Evolutionary conservation across 1,140 invertebrate genomes (phyloP).

Genomic region (Microplitis mediator): DNA sequence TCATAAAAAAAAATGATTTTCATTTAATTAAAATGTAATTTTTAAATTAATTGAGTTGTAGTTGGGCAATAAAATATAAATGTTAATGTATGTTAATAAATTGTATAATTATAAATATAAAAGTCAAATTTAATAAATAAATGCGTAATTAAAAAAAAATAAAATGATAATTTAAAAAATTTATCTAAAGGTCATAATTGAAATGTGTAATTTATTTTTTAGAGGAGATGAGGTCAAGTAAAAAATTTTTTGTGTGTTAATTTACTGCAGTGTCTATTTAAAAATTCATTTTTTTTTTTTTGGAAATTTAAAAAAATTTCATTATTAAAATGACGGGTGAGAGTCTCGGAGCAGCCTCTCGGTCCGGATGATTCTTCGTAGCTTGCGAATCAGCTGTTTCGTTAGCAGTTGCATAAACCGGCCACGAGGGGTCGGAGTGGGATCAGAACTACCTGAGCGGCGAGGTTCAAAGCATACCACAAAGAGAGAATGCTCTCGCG

Average conservation of each 20-base stretch:
- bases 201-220: too few species aligned
- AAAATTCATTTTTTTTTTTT: too few species aligned
- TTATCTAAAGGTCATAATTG: too few species aligned
- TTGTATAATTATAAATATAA: background rate
- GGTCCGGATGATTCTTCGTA: background rate
- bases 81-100: background rate
- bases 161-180: too few species aligned
- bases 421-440: background rate
- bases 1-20: background rate
- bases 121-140: background rate
- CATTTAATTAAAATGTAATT: background rate
- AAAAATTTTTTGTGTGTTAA: too few species aligned
- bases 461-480: slow-evolving; percentile 35
- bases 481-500: slow-evolving; percentile 33
- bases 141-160: background rate
- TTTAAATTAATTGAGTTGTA: background rate
- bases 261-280: too few species aligned
- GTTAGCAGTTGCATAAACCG: background rate
- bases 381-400: slow-evolving; percentile 24
- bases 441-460: slow-evolving; percentile 25
- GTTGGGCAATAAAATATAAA: background rate
- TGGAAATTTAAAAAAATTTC: too few species aligned
- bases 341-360: background rate
- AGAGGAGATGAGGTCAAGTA: too few species aligned
- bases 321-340: too few species aligned